These are phyloP conservation scores for Hyposmocoma kahamanoa DNA, from an alignment of 1,140 invertebrate species.

Conservation along the genomic window DNA sequence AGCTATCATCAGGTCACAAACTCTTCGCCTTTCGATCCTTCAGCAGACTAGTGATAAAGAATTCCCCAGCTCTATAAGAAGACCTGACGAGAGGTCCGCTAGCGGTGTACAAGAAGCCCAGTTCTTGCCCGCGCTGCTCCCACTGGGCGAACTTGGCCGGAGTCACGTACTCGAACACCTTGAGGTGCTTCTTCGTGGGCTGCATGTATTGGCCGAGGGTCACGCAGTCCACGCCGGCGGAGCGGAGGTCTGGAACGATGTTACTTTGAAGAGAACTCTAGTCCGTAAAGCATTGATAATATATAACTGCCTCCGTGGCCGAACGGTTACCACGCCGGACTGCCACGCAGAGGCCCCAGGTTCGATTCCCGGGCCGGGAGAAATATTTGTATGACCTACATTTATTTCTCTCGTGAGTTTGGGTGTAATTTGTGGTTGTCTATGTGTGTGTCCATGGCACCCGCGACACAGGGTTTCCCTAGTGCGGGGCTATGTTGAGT, in stretches of 20 bases:
- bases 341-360: too few species aligned
- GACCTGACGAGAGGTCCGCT: conserved; percentile 97
- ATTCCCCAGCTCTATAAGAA: conserved; percentile 98
- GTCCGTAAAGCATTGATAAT: too few species aligned
- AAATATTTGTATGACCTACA: too few species aligned
- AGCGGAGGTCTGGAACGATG: conserved; percentile 83
- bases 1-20: conserved; percentile 25
- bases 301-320: too few species aligned
- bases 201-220: conserved; percentile 99
- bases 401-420: too few species aligned
- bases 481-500: too few species aligned
- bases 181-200: conserved; percentile 96
- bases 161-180: conserved; percentile 97
- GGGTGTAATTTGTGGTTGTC: too few species aligned
- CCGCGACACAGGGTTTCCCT: too few species aligned
- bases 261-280: too few species aligned
- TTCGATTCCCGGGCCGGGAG: too few species aligned
- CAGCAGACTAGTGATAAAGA: conserved; percentile 88
- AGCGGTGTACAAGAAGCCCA: conserved; percentile 98
- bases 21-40: conserved; percentile 68
- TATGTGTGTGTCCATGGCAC: too few species aligned
- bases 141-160: conserved; percentile 96
- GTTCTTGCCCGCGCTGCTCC: conserved; percentile 87
- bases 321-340: too few species aligned
- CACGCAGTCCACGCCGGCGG: conserved; percentile 91